Base-by-base conservation (phyloP, 2,888 invertebrate genomes). In the Oxycera nigricornis region DNA sequence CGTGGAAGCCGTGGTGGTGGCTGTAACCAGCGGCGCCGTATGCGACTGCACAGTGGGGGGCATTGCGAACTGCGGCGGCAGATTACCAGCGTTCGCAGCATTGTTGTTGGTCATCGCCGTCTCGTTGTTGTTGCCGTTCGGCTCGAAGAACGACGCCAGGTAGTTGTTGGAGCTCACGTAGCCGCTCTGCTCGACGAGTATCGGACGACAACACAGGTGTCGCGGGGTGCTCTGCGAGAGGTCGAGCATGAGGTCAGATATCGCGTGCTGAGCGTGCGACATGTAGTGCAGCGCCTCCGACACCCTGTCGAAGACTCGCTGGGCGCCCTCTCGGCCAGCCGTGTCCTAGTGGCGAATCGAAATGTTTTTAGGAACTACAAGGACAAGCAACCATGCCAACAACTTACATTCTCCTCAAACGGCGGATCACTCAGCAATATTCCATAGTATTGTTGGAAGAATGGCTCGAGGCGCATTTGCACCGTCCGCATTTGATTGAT, bases 191-290 rank as follows among this genome's bases (percentile, higher is more conserved):
- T 91, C 92, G 35, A 92, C 89, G 35, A 92, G 84, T 77, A 91
- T 90, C n/a, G 92, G 91, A 41, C 91, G 88, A 79, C 92, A 92
- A 68, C 90, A 87, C 52, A 94, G 86, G 75, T 89, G 88, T 75
- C 94, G 87, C 0, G 93, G 93, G 3, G 92, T 89, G 3, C 89
- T 86, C 78, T 89, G 88, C 31, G 88, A 87, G 76, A 92, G 88
- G 80, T 93, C 90, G 61, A 94, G 88, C 83, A 91, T 91, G 62
- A 97, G 89, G 82, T 97, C 97, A 80, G 96, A 96, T 61, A 95
- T 87, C 0, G 93, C 91, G 82, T 97, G 97, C 84, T 93, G 94
- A 1, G 94, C 93, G 82, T 97, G 97, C 1, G 95, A 91, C 79
- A 97, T 87, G 78, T 91, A 92, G 83, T 97, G 97, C 81, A 96